Evolutionary conservation across 2,113 vertebrate genomes (phyloP), one percentile per base, ranked within the genome.

Genomic region (Phrynosoma blainvillii): DNA sequence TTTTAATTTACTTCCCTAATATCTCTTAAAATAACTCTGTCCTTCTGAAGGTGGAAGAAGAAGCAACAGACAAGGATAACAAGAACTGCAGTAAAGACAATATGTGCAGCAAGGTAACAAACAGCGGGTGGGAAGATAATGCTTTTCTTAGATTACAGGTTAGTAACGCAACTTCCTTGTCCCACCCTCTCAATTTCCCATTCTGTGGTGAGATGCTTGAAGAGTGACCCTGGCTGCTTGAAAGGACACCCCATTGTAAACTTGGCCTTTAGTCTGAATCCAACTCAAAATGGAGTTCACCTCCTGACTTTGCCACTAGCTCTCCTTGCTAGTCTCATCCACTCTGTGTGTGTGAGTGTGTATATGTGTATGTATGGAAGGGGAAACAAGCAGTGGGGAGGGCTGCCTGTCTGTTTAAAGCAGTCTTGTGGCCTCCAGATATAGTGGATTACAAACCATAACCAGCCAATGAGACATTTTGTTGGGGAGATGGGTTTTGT

Each of bases 21-120:
- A 16, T 27, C 21, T 27, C 40, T 25, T 21, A 47, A 30, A 84
- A 65, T 23, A 5, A 2, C n/a, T 68, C 73, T 66, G 6, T 71
- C 68, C 77, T 85, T 79, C 85, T 40, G 82, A 88, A 98, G 97
- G 97, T 98, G 80, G 98, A 98, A 92, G 97, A 97, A 81, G 97
- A 98, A 82, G 97, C 96, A 1, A 96, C 97, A n/a, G 97, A 98
- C 92, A 97, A 97, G 94, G 97, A 97, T 96, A 98, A 98, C 96
- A 95, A 97, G 94, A 98, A 97, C 95, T 98, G 97, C 97, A 97
- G 96, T 89, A 97, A 96, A 96, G 98, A 95, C 92, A 97, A 92
- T 95, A 81, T 95, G 95, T 90, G 97, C 95, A 97, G 94, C 91
- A 93, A 98, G 98, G 93, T 98, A 92, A 95, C 68, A 62, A 62